Percentiles rank a stretch among this genome's conserved stretches.
phyloP scores from a whole-genome alignment of 2,888 invertebrate genomes.

The Eupeodes latifasciatus region DNA sequence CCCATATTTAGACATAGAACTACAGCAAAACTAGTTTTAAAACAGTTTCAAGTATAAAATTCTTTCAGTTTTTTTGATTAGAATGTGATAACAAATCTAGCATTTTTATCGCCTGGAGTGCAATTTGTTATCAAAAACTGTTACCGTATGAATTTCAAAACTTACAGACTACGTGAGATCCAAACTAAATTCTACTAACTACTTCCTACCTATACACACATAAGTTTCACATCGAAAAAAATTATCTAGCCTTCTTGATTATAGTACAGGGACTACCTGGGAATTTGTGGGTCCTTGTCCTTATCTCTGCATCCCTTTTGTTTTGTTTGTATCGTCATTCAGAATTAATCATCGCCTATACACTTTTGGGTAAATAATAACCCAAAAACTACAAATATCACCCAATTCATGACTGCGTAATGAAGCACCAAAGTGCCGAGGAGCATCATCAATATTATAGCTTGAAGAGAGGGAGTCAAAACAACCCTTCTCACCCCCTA shows the following conservation, averaged over 20 bases:
- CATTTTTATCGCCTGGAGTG: no score
- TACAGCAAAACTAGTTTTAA: no score
- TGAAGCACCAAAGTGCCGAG: constrained; percentile 63
- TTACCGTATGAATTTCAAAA: no score
- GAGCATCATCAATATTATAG: constrained; percentile 65
- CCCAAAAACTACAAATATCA: constrained; percentile 61
- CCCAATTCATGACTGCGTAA: constrained; percentile 66
- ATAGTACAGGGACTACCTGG: constrained; percentile 4
- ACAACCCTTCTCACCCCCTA: neutral
- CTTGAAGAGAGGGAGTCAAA: constrained; percentile 28
- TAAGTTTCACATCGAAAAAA: no score
- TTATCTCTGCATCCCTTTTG: neutral
- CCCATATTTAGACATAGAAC: no score
- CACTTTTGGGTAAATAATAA: constrained; percentile 70
- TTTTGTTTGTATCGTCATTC: constrained; percentile 16
- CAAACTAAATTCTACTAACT: no score
- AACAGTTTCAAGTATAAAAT: no score
- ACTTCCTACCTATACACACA: no score
- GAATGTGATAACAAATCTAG: no score
- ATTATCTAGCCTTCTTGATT: constrained; percentile 20
- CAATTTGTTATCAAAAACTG: no score
- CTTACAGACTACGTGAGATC: no score
- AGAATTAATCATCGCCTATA: constrained; percentile 64
- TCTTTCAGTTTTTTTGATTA: no score
- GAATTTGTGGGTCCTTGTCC: neutral